Evolutionary conservation across 2,113 vertebrate genomes (phyloP).

Genomic region (Rana temporaria): DNA sequence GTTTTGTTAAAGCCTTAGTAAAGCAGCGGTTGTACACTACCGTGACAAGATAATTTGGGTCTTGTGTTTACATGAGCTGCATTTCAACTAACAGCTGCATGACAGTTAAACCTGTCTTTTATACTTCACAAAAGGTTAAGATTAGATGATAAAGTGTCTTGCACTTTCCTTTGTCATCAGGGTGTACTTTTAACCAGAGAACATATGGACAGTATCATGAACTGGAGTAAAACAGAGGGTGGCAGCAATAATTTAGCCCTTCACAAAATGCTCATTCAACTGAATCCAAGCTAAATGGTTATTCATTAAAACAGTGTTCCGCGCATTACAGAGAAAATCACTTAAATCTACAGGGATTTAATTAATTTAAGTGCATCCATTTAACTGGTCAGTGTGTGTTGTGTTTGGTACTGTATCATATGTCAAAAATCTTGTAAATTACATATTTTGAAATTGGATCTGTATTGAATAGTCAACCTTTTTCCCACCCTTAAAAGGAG

Average conservation of each 20-base stretch:
- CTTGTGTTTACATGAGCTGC: conserved; percentile 14
- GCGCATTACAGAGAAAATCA: conserved; percentile 31
- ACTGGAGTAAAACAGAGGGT: conserved; percentile 67
- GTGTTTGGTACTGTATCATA: too few relatives aligned
- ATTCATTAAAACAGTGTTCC: conserved; percentile 61
- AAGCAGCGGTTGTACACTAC: background rate
- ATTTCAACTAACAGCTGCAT: conserved; percentile 40
- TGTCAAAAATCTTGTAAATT: too few relatives aligned
- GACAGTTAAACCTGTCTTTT: conserved; percentile 53
- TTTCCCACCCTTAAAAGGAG: too few relatives aligned
- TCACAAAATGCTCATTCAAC: conserved; percentile 74
- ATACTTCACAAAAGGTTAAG: conserved; percentile 69
- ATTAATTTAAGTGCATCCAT: too few relatives aligned
- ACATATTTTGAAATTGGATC: too few relatives aligned
- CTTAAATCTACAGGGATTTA: conserved; percentile 11
- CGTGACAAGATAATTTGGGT: background rate
- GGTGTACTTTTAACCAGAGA: conserved; percentile 74
- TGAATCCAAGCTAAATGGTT: conserved; percentile 65
- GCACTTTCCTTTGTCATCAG: conserved; percentile 81
- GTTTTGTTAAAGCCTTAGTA: background rate
- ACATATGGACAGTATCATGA: conserved; percentile 69
- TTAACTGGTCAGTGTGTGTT: too few relatives aligned
- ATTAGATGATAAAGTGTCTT: conserved; percentile 79
- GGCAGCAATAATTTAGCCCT: conserved; percentile 77
- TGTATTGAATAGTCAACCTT: too few relatives aligned